A percentile compares a stretch with the other conserved stretches of the same genome.
Evolutionary conservation across 2,797 vertebrate species (phyloP).

Genomic region (Erethizon dorsatum): DNA sequence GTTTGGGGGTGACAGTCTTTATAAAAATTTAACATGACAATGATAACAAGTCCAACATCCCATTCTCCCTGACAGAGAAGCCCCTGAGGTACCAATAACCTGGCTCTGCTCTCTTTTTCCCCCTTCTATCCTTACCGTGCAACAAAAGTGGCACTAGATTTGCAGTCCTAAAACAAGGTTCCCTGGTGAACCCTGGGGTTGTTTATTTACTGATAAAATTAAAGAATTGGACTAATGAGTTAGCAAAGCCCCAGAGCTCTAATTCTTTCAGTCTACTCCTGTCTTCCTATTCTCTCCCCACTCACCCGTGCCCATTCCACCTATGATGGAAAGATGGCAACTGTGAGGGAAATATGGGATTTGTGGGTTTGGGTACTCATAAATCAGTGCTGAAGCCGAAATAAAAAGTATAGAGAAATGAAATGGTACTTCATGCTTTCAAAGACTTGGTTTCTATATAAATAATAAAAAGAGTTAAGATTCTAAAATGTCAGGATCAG

Average conservation of each 20-base stretch:
- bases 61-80: conserved; percentile 35
- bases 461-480: conserved; percentile 71
- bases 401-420: conserved; percentile 31
- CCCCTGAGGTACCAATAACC: not conserved
- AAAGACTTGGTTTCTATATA: not conserved
- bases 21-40: conserved; percentile 43
- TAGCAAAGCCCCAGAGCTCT: not conserved
- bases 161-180: not conserved
- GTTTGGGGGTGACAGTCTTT: not conserved
- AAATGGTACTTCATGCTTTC: not conserved
- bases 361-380: not conserved
- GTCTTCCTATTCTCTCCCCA: not conserved
- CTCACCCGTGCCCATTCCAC: not conserved
- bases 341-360: not conserved
- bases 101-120: not conserved
- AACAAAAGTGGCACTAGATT: conserved; percentile 15
- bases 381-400: conserved; percentile 32
- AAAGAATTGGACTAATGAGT: not conserved
- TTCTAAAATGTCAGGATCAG: conserved; percentile 73
- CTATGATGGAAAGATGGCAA: not conserved
- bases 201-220: not conserved
- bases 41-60: conserved; percentile 8
- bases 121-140: not conserved
- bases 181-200: not conserved
- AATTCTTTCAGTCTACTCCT: not conserved